Conservation (phyloP, 2,797 vertebrate genomes). For the Loris lydekkerianus region DNA sequence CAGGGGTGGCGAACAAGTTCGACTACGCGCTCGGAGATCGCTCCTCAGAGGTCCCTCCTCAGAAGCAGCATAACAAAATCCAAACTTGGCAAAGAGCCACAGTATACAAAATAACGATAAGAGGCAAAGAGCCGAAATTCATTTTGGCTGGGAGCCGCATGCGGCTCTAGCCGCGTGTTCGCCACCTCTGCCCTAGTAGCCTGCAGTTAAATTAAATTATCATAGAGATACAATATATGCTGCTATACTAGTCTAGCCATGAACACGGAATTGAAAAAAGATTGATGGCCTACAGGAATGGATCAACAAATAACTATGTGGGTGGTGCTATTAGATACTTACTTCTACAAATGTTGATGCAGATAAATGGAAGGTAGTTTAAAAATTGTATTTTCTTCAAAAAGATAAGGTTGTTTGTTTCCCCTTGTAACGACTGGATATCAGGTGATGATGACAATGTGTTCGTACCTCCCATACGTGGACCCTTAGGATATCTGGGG, state of each 20-base stretch:
- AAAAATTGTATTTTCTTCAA: constrained; percentile 49
- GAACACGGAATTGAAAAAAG: constrained; percentile 82
- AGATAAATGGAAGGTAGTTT: constrained; percentile 65
- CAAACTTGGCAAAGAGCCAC: too few relatives aligned
- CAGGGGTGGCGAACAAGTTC: too few relatives aligned
- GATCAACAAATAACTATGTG: constrained; percentile 80
- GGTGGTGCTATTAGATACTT: constrained; percentile 64
- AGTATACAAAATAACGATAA: too few relatives aligned
- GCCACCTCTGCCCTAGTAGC: neutral
- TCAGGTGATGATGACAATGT: neutral
- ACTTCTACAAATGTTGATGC: constrained; percentile 72
- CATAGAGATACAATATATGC: constrained; percentile 76
- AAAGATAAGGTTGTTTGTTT: constrained; percentile 49
- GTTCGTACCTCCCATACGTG: neutral
- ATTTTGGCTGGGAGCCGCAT: too few relatives aligned
- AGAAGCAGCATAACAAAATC: too few relatives aligned
- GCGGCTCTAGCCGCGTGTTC: too few relatives aligned
- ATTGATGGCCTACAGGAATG: constrained; percentile 75
- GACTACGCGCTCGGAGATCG: too few relatives aligned
- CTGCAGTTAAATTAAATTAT: constrained; percentile 83
- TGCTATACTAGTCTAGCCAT: constrained; percentile 16
- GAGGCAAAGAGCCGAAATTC: too few relatives aligned
- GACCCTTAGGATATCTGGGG: neutral
- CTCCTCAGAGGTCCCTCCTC: too few relatives aligned
- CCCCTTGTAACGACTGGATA: constrained; percentile 5